These are phyloP conservation scores for Callocephalon fimbriatum DNA, from an alignment of 2,113 vertebrate genomes.

Conservation along the genomic window DNA sequence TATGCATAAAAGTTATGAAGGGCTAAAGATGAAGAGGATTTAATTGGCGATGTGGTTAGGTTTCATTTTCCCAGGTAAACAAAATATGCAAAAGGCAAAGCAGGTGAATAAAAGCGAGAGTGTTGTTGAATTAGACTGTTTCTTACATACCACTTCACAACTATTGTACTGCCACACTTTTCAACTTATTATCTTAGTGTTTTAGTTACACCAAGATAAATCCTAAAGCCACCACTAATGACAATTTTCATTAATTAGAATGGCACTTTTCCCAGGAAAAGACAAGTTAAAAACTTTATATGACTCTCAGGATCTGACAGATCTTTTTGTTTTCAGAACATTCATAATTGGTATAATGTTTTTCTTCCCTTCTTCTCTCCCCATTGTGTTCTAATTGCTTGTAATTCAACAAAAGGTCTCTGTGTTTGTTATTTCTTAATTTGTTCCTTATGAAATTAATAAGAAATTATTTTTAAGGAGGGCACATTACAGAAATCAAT, in stretches of 20 bases:
- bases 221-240: background rate
- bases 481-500: background rate
- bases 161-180: background rate
- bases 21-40: background rate
- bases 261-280: background rate
- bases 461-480: constrained; percentile 34
- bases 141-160: background rate
- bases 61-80: background rate
- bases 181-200: background rate
- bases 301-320: background rate
- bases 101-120: background rate
- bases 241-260: background rate
- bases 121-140: background rate
- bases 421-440: background rate
- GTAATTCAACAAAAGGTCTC: constrained; percentile 3
- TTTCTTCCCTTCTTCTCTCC: background rate
- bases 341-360: background rate
- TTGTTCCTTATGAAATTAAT: constrained; percentile 19
- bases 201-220: background rate
- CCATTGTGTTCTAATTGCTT: constrained; percentile 10
- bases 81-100: background rate
- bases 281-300: background rate
- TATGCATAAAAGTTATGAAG: background rate
- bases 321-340: background rate
- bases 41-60: background rate